phyloP scores from a whole-genome alignment of 2,888 invertebrate genomes.

The Caenorhabditis panamensis region DNA sequence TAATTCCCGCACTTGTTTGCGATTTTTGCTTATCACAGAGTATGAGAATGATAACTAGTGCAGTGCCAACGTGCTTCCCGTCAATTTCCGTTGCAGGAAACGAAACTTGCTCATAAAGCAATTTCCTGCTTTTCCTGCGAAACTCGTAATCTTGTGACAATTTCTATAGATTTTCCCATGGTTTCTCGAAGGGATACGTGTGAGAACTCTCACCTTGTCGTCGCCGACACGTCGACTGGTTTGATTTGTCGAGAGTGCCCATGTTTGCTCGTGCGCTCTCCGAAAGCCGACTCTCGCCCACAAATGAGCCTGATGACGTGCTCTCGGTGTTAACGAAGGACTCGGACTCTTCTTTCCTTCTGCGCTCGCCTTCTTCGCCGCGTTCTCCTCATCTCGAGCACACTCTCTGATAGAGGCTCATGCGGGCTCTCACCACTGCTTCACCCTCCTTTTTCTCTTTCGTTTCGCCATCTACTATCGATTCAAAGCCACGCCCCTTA shows the following conservation, averaged over 20 bases:
- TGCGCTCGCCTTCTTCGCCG: constrained; percentile 14
- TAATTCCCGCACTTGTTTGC: too few species aligned
- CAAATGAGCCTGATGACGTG: not conserved
- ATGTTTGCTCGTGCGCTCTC: not conserved
- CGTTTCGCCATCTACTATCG: constrained; percentile 28
- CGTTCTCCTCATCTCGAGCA: constrained; percentile 1
- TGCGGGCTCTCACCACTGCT: constrained; percentile 24
- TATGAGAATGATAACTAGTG: not conserved
- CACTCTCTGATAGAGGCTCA: constrained; percentile 13
- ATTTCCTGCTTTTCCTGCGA: not conserved
- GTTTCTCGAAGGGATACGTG: too few species aligned
- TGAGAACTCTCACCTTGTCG: too few species aligned
- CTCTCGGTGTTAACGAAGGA: not conserved
- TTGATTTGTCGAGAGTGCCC: too few species aligned
- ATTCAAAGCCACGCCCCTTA: constrained; percentile 51
- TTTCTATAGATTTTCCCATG: too few species aligned
- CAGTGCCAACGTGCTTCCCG: constrained; percentile 2
- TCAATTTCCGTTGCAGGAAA: not conserved
- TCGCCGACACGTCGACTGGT: not conserved
- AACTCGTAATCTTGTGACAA: not conserved
- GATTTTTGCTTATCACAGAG: not conserved
- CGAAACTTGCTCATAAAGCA: not conserved
- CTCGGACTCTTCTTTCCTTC: too few species aligned
- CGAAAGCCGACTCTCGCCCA: too few species aligned
- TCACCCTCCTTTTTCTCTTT: constrained; percentile 17